Evolutionary conservation across 2,113 vertebrate genomes (phyloP).

Genomic region (Jacana jacana): DNA sequence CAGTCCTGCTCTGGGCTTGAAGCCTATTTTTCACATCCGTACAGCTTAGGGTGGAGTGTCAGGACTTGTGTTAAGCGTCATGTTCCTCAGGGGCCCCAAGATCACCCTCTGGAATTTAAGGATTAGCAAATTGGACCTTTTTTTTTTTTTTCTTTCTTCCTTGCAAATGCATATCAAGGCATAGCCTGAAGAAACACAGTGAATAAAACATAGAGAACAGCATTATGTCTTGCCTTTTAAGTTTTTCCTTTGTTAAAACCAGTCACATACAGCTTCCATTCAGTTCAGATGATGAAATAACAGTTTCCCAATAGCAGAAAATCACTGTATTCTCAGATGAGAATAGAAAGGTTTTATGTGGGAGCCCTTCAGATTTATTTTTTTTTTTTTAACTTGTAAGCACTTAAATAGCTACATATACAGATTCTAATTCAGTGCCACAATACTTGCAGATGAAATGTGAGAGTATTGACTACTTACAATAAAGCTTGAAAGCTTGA

Average conservation of each 20-base stretch:
- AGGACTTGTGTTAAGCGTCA: not conserved
- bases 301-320: not conserved
- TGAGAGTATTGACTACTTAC: not conserved
- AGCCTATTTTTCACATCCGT: conserved; percentile 12
- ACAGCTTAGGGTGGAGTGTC: conserved; percentile 3
- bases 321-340: not conserved
- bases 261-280: not conserved
- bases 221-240: conserved; percentile 17
- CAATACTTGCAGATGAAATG: not conserved
- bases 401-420: not conserved
- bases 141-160: not conserved
- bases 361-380: not conserved
- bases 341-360: not conserved
- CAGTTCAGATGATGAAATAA: not conserved
- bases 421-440: not conserved
- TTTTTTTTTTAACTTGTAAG: not conserved
- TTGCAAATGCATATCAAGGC: not conserved
- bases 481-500: not conserved
- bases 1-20: conserved; percentile 21
- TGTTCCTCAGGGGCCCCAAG: not conserved
- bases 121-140: conserved; percentile 9
- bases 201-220: not conserved
- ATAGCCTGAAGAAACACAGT: not conserved
- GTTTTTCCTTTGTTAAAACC: not conserved
- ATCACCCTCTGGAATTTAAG: conserved; percentile 3